Evolutionary conservation across 2,113 vertebrate genomes (phyloP).

Genomic region (Tylochromis polylepis): DNA sequence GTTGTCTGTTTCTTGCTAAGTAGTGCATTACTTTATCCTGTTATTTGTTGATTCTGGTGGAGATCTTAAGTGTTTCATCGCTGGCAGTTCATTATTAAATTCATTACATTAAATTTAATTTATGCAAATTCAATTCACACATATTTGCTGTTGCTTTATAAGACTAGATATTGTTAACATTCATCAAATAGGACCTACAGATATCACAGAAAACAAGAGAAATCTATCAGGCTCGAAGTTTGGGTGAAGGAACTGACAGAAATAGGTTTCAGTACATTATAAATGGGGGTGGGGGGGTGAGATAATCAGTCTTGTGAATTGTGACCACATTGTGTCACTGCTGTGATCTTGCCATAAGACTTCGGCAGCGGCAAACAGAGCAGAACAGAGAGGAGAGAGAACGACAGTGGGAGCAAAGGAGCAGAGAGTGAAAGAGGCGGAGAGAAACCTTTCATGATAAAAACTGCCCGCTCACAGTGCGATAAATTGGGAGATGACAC

Average conservation of each 20-base stretch:
- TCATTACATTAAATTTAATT: conserved; percentile 24
- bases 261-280: conserved; percentile 52
- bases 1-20: conserved; percentile 24
- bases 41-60: conserved; percentile 14
- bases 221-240: conserved; percentile 28
- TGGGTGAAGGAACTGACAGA: conserved; percentile 30
- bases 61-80: conserved; percentile 12
- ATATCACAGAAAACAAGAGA: not conserved
- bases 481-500: conserved; percentile 77
- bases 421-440: conserved; percentile 39
- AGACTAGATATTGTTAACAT: not conserved
- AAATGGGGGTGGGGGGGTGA: conserved; percentile 20
- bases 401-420: conserved; percentile 19
- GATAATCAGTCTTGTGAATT: conserved; percentile 65
- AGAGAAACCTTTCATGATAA: conserved; percentile 68
- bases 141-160: not conserved
- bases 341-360: conserved; percentile 56
- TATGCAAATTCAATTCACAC: conserved; percentile 21
- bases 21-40: conserved; percentile 29
- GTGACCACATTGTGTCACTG: conserved; percentile 62
- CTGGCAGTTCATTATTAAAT: conserved; percentile 6
- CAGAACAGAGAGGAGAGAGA: conserved; percentile 45
- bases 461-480: conserved; percentile 69
- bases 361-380: conserved; percentile 57
- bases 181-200: not conserved